These are phyloP conservation scores for Eulemur rubriventer DNA, from an alignment of 2,797 vertebrate genomes.

Conservation along the genomic window DNA sequence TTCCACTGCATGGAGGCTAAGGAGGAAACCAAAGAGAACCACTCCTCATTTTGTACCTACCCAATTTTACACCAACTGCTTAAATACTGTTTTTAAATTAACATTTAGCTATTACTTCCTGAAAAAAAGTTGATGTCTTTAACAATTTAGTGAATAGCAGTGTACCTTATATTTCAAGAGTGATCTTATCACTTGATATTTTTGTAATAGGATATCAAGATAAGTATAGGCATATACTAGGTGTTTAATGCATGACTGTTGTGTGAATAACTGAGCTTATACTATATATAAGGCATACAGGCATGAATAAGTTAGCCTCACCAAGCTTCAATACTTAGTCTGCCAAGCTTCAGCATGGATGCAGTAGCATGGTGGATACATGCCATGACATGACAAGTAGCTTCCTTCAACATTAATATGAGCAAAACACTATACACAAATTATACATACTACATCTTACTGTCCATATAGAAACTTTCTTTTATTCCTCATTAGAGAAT, in stretches of 20 bases:
- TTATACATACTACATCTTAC: rapidly evolving
- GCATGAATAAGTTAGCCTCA: background rate
- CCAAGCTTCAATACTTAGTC: background rate
- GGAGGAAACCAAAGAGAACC: background rate
- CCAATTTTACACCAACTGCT: background rate
- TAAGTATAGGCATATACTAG: too few species aligned
- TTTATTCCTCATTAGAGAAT: background rate
- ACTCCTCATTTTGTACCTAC: background rate
- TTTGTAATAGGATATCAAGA: background rate
- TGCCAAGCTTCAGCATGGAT: background rate
- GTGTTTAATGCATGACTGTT: background rate
- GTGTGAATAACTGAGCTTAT: background rate
- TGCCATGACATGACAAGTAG: background rate
- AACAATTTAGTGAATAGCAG: background rate
- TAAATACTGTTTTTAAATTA: background rate
- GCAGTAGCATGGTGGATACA: background rate
- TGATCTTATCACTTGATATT: background rate
- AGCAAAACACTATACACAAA: background rate
- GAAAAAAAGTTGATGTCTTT: background rate
- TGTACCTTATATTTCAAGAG: background rate
- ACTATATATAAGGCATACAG: background rate
- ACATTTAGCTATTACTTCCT: background rate
- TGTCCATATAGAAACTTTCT: background rate
- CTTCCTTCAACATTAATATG: background rate
- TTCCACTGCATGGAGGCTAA: background rate